These are phyloP conservation scores for Palythoa caribaeorum DNA, from an alignment of 92 coral and sea anemone genomes.

Conservation along the genomic window DNA sequence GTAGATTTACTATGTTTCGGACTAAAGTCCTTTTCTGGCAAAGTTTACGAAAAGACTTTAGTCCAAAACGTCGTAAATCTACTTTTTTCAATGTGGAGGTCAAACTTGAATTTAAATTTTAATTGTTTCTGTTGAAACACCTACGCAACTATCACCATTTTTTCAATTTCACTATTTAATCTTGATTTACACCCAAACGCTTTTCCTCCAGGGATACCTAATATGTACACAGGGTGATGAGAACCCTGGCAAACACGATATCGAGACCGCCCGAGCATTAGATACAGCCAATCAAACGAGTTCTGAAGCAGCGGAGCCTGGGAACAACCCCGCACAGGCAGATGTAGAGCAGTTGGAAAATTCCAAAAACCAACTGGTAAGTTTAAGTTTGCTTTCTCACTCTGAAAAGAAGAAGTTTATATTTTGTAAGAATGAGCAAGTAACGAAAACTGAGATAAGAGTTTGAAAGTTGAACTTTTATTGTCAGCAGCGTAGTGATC, in stretches of 20 bases:
- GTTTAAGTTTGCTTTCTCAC: not conserved
- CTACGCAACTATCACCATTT: no score
- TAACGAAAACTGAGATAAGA: no score
- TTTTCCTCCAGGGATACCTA: constrained; percentile 28
- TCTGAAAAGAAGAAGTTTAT: not conserved
- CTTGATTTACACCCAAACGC: not conserved
- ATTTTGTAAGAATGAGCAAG: no score
- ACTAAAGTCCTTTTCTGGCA: no score
- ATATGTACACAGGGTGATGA: constrained; percentile 30
- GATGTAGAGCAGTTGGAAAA: not conserved
- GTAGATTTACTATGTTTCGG: no score
- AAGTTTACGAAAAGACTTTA: no score
- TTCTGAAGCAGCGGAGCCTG: not conserved
- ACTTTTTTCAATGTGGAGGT: no score
- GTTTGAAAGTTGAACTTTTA: no score
- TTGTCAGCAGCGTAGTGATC: no score
- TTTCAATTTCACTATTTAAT: not conserved
- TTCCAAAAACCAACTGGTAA: constrained; percentile 3
- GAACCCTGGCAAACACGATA: not conserved
- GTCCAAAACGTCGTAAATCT: no score
- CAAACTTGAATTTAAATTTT: no score
- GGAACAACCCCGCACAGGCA: not conserved
- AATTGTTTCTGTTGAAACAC: no score
- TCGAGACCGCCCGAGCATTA: not conserved
- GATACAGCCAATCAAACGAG: not conserved